Conservation (phyloP, 1,140 invertebrate species). For the Chelonus insularis region DNA sequence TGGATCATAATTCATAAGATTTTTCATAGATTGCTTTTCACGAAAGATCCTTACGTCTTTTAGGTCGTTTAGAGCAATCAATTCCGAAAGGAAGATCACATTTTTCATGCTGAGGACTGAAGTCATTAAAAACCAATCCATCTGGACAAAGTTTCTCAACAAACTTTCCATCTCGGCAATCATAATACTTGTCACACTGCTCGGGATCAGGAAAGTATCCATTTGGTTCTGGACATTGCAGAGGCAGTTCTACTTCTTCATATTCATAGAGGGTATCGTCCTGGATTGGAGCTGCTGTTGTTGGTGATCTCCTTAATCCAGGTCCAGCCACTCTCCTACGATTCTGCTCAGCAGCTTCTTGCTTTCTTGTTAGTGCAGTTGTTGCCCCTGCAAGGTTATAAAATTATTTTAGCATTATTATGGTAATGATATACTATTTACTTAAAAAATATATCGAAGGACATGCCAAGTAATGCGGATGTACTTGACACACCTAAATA, state of each 20-base stretch:
- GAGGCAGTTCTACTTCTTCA: constrained; percentile 49
- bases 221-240: constrained; percentile 79
- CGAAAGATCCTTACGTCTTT: constrained; percentile 71
- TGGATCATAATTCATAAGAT: no score
- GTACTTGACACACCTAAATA: no score
- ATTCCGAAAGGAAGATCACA: constrained; percentile 87
- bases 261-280: constrained; percentile 41
- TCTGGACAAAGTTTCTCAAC: constrained; percentile 83
- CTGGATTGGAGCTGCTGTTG: constrained; percentile 13
- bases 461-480: no score
- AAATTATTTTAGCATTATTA: background rate
- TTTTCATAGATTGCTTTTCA: no score
- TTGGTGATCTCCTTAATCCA: constrained; percentile 25
- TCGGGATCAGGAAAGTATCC: constrained; percentile 84
- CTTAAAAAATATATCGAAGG: no score
- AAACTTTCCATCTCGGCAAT: constrained; percentile 73
- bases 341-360: constrained; percentile 50
- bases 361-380: constrained; percentile 48
- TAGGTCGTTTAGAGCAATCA: constrained; percentile 76
- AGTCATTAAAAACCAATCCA: constrained; percentile 91
- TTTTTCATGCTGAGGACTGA: constrained; percentile 77
- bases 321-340: constrained; percentile 41
- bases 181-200: constrained; percentile 91
- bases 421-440: no score
- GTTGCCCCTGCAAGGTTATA: constrained; percentile 38